Base-by-base conservation (phyloP, 35 echinoderm and acorn worm genomes). In the Lytechinus variegatus region DNA sequence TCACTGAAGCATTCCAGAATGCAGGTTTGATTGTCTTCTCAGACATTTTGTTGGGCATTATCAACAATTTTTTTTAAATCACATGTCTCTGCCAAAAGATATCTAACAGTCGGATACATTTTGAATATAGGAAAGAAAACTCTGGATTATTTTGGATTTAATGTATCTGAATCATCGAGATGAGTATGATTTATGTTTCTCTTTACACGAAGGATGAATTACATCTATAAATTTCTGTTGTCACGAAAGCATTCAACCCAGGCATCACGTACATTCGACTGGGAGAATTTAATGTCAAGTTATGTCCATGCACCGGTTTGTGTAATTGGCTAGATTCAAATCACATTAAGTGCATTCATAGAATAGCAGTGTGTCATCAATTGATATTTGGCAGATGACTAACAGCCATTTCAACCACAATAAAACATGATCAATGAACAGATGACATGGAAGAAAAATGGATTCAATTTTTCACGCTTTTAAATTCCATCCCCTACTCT, bases 361-460 rank as follows among this genome's bases (percentile, higher is more conserved):
- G 66, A 79, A 79, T 79, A 79, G 66, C 66, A 79, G 66, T 79
- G 66, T 79, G 66, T 79, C 66, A 79, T 79, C 66, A 79, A 79
- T 19, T 79, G 66, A 79, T 79, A 79, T 79, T 79, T 79, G 66
- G 66, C 66, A 79, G 66, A 79, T 79, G 66, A 79, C 19, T 79
- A 79, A 79, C 66, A 79, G 21, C 66, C 14, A 79, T 79, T 79
- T 79, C 66, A 79, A 79, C 66, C 66, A 79, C 66, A 79, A 79
- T 79, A 79, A 4, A 79, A 79, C 16, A 79, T 79, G 66, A 79
- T 79, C 21, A 79, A 79, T 79, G 66, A n/a, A 16, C 66, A 79
- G 66, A 79, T 79, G 66, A 79, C 66, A 79, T 58, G 56, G 10
- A 79, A 24, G n/a, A 79, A 71, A 79, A 19, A 71, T 71, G 14